phyloP scores from a whole-genome alignment of 1,140 invertebrate species.

The Drosophila lacertosa region DNA sequence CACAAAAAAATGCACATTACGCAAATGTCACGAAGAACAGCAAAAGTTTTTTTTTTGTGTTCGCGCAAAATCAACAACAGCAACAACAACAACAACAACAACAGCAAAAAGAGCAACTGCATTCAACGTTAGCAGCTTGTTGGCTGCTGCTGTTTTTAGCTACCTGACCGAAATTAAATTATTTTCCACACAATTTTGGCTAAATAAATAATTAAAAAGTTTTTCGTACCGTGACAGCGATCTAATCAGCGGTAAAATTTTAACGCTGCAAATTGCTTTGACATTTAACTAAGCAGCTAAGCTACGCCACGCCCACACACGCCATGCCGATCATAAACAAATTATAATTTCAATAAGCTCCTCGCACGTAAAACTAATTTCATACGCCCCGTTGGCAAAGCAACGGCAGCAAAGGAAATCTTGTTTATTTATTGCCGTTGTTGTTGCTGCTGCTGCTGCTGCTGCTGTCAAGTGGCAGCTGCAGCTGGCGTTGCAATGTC shows the following conservation, averaged over 20 bases:
- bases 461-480: slow-evolving; percentile 19
- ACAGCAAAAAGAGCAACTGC: slow-evolving; percentile 31
- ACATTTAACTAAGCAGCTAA: slow-evolving; percentile 56
- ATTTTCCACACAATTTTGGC: slow-evolving; percentile 54
- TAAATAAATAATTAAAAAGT: slow-evolving; percentile 67
- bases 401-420: background rate
- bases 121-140: slow-evolving; percentile 5
- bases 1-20: slow-evolving; percentile 32
- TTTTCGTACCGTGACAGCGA: slow-evolving; percentile 62
- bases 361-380: slow-evolving; percentile 59
- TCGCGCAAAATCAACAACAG: slow-evolving; percentile 38
- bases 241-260: slow-evolving; percentile 68
- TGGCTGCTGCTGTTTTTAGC: slow-evolving; percentile 29
- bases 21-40: slow-evolving; percentile 42
- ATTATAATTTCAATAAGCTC: slow-evolving; percentile 78
- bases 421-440: slow-evolving; percentile 22
- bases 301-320: slow-evolving; percentile 1
- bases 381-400: slow-evolving; percentile 11
- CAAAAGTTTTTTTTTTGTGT: slow-evolving; percentile 43
- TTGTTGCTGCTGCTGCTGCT: background rate
- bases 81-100: slow-evolving; percentile 21
- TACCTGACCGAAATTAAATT: slow-evolving; percentile 61
- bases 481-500: slow-evolving; percentile 31
- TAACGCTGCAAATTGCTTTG: slow-evolving; percentile 64
- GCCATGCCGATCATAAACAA: slow-evolving; percentile 65